These are phyloP conservation scores for Lepeophtheirus salmonis DNA, from an alignment of 1,140 invertebrate species.

Conservation along the genomic window DNA sequence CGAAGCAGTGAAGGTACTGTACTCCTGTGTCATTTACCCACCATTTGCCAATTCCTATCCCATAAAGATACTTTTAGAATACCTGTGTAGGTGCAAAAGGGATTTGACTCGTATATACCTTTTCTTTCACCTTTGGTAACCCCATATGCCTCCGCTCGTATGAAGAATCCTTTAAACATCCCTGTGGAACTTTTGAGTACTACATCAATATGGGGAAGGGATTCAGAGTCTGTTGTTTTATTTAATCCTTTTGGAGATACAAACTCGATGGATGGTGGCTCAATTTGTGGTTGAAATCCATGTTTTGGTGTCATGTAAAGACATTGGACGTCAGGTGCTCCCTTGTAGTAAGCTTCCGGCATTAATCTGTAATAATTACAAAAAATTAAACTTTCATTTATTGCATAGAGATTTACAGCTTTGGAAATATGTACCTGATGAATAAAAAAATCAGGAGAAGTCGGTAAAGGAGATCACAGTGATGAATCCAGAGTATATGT, in stretches of 20 bases:
- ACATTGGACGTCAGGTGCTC: constrained; percentile 5
- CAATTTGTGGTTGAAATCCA: constrained; percentile 8
- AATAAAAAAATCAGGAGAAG: no score
- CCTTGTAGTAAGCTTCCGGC: constrained; percentile 1
- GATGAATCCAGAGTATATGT: no score
- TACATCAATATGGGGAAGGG: not conserved
- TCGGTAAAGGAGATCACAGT: no score
- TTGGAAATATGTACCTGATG: no score
- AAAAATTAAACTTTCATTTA: no score
- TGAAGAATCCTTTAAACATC: not conserved
- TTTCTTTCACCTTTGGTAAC: not conserved
- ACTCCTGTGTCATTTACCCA: not conserved
- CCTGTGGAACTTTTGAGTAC: not conserved
- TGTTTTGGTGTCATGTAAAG: constrained; percentile 9
- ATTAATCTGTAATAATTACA: not conserved
- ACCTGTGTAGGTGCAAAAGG: not conserved
- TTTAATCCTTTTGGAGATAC: not conserved
- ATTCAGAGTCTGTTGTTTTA: not conserved
- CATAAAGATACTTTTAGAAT: no score
- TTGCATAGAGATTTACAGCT: no score
- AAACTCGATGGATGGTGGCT: not conserved
- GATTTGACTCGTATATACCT: no score
- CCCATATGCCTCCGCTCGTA: not conserved
- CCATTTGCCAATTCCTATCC: not conserved
- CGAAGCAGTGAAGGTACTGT: not conserved